Conservation (phyloP, 2,113 vertebrate species). For the Galeopterus variegatus region DNA sequence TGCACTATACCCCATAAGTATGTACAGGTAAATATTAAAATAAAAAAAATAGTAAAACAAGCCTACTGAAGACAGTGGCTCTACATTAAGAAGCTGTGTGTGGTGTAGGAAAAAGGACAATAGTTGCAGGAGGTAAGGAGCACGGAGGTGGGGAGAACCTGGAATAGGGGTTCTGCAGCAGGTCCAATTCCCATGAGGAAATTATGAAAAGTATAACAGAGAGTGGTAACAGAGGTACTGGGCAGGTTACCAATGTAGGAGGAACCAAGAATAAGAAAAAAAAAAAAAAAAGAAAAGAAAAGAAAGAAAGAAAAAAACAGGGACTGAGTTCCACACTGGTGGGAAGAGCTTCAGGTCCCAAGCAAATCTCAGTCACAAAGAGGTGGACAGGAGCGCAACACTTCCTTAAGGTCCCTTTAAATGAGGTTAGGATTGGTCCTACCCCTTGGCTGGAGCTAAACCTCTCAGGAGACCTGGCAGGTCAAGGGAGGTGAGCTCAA, state of each 20-base stretch:
- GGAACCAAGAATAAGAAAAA: neutral
- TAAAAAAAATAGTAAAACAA: too few relatives aligned
- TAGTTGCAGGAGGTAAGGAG: neutral
- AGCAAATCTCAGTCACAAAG: neutral
- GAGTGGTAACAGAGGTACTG: neutral
- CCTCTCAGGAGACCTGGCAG: neutral
- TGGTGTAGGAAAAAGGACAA: neutral
- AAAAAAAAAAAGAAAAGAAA: neutral
- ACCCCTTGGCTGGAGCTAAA: neutral
- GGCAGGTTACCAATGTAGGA: neutral
- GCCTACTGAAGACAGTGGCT: rapidly evolving
- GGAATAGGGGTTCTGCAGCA: neutral
- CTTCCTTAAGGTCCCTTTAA: neutral
- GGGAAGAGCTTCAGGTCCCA: neutral
- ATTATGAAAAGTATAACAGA: neutral
- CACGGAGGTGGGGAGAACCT: neutral
- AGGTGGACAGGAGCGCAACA: neutral
- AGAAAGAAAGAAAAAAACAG: rapidly evolving
- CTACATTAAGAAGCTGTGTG: neutral
- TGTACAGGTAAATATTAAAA: too few relatives aligned
- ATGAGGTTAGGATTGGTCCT: neutral
- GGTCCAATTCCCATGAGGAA: neutral
- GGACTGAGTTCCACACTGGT: neutral
- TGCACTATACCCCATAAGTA: too few relatives aligned
- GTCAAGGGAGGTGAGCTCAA: rapidly evolving